Evolutionary conservation across 1,140 invertebrate species (phyloP), one percentile per base, ranked within the genome.

Genomic region (Nilaparvata lugens): DNA sequence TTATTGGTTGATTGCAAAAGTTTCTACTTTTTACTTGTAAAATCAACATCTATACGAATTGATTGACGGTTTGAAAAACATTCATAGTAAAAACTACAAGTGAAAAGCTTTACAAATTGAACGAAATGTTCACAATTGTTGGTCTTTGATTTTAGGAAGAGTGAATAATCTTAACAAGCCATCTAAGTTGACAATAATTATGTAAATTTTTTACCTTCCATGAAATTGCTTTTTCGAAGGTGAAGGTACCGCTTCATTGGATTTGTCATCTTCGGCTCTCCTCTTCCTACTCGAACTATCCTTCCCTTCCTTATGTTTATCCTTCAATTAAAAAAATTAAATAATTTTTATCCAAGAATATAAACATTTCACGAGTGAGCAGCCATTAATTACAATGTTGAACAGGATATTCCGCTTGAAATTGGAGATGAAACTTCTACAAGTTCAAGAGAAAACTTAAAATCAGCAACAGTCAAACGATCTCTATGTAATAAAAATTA

Each of bases 221-320:
- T 74, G 9, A 70, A 64, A 5, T 72, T 69, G 52, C 72, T 71
- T 48, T 11, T 48, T 48, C 21, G 45, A 48, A 4, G 45, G 45
- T 48, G 45, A 48, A 48, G 16, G 6, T 23, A 19, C 2, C 16
- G 16, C 6, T 2, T 48, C 45, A 48, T 23, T 23, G 16, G 45
- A 48, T 48, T 48, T 48, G 5, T 48, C 45, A 5, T 48, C 45
- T 48, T 48, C 45, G 18, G 45, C 21, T 19, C 45, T 18, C 14
- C 45, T 48, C 21, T 48, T 48, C 45, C 45, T 48, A 48, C 21
- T 18, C 18, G 16, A 19, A 48, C 45, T 16, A 48, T 48, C 45
- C 18, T 48, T 48, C 16, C 45, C 21, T 48, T 48, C 45, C 18
- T 48, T 48, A 2, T 48, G 45, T 14, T 18, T 19, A 48, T 48